Percentiles rank a stretch among this genome's conserved stretches.
phyloP scores from a whole-genome alignment of 2,888 invertebrate genomes.

The Phania funesta region DNA sequence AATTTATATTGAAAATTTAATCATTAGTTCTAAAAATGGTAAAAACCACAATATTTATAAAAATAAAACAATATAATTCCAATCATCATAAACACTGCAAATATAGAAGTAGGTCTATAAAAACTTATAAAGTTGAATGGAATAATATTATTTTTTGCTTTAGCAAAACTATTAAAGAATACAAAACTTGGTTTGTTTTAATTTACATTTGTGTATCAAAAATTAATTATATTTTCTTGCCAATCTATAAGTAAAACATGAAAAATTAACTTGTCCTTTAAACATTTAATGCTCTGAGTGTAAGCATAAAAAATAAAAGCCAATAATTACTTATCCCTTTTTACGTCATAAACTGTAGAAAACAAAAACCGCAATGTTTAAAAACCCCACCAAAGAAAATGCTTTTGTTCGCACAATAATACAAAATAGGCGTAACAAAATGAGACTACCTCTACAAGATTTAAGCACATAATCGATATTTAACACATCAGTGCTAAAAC shows the following conservation, averaged over 20 bases:
- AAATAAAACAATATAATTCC: conserved; percentile 32
- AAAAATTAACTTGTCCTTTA: conserved; percentile 3
- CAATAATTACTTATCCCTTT: neutral
- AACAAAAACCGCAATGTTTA: too few relatives aligned
- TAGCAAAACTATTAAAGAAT: neutral
- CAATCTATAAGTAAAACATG: neutral
- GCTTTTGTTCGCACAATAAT: neutral
- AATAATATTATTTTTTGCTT: conserved; percentile 12
- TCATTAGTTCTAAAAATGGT: conserved; percentile 58
- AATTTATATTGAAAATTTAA: conserved; percentile 5
- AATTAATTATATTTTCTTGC: too few relatives aligned
- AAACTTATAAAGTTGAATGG: conserved; percentile 38
- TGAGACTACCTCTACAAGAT: conserved; percentile 17
- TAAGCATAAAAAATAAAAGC: neutral
- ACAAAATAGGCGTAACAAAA: conserved; percentile 49
- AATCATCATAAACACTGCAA: conserved; percentile 14
- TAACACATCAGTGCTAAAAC: conserved; percentile 40
- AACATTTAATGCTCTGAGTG: neutral
- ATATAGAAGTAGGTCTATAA: conserved; percentile 38
- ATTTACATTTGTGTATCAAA: too few relatives aligned
- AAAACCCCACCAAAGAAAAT: too few relatives aligned
- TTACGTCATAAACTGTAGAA: neutral
- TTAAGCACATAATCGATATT: conserved; percentile 59
- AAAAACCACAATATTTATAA: conserved; percentile 59
- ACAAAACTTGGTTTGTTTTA: neutral